Conservation (phyloP, 2,797 vertebrate genomes). For the Sarcophilus harrisii region DNA sequence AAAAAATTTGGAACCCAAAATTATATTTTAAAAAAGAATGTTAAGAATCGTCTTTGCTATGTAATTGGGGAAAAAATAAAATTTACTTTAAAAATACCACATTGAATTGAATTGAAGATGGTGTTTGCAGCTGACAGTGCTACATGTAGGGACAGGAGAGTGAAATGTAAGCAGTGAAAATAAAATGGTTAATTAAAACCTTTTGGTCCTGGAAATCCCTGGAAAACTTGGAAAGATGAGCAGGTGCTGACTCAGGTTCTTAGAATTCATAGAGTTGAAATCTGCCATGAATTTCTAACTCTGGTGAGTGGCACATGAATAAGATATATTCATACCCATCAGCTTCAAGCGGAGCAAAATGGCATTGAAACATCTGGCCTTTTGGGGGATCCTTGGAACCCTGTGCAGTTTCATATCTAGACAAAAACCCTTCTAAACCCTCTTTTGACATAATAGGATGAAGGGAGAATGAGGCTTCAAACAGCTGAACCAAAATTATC, state of each 20-base stretch:
- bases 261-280: neutral
- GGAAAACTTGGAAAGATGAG: neutral
- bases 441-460: neutral
- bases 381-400: neutral
- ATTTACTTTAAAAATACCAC: neutral
- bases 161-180: neutral
- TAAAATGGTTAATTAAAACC: neutral
- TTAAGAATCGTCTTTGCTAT: neutral
- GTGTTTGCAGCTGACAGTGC: neutral
- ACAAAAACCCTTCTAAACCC: neutral
- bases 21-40: neutral
- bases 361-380: rapidly evolving
- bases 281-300: neutral
- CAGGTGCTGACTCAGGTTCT: neutral
- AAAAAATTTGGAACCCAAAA: neutral
- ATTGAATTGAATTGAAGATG: neutral
- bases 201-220: neutral
- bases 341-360: neutral
- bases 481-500: neutral
- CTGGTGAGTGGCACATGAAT: neutral
- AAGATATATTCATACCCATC: neutral
- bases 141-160: neutral
- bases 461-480: neutral
- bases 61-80: neutral
- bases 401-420: neutral